These are phyloP conservation scores for Orycteropus afer DNA, from an alignment of 2,113 vertebrate species.

Conservation along the genomic window DNA sequence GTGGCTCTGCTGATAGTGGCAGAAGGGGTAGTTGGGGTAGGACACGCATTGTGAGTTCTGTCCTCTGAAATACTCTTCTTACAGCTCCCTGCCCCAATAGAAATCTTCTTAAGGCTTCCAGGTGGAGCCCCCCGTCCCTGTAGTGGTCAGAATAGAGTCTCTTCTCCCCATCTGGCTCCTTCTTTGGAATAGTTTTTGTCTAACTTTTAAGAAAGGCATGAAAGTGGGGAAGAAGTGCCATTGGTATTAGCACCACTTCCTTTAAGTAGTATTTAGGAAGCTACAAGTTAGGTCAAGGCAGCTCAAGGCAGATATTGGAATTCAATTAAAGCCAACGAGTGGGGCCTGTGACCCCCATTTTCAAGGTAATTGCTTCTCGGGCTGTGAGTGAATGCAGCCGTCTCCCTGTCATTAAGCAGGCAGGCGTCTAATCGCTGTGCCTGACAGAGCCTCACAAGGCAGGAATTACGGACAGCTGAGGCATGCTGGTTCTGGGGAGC, in stretches of 20 bases:
- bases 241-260: constrained; percentile 84
- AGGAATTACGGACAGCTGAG: constrained; percentile 45
- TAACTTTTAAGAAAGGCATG: constrained; percentile 50
- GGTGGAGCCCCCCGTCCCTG: not conserved
- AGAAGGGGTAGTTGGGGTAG: not conserved
- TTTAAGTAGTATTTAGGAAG: constrained; percentile 80
- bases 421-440: constrained; percentile 77
- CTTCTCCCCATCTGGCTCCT: not conserved
- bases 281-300: constrained; percentile 83
- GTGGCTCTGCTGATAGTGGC: not conserved
- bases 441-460: constrained; percentile 69
- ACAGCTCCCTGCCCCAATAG: not conserved
- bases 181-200: not conserved
- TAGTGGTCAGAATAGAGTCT: not conserved
- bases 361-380: constrained; percentile 91
- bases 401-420: constrained; percentile 85
- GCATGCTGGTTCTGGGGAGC: not conserved
- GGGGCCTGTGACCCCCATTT: constrained; percentile 89
- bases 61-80: not conserved
- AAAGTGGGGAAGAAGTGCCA: constrained; percentile 35
- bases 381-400: constrained; percentile 82
- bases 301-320: constrained; percentile 90
- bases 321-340: constrained; percentile 92
- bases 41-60: not conserved
- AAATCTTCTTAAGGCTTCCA: not conserved